These are phyloP conservation scores for Sorex maritimensis DNA, from an alignment of 2,797 vertebrate genomes.

Conservation along the genomic window DNA sequence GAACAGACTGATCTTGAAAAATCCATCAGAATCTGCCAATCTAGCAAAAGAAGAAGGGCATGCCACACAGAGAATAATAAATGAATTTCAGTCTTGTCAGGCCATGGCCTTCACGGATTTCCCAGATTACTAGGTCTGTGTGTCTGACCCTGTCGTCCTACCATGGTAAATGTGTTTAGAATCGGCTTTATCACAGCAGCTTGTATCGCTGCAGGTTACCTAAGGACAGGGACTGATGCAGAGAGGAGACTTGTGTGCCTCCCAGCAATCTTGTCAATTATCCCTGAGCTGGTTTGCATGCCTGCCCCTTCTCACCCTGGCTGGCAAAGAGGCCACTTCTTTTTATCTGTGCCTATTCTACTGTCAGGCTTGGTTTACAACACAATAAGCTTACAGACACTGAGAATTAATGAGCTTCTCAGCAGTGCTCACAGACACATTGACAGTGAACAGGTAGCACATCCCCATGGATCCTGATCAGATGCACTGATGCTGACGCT, in stretches of 20 bases:
- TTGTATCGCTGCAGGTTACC: constrained; percentile 67
- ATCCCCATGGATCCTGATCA: constrained; percentile 85
- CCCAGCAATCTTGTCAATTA: constrained; percentile 69
- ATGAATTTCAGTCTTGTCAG: constrained; percentile 82
- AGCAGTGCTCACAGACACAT: constrained; percentile 86
- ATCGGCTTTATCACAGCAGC: constrained; percentile 10
- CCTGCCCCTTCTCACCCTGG: constrained; percentile 56
- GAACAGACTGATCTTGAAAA: not conserved
- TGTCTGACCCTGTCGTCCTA: constrained; percentile 53
- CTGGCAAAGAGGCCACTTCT: constrained; percentile 76
- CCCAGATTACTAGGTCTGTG: constrained; percentile 40
- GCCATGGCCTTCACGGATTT: constrained; percentile 79
- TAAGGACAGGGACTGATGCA: constrained; percentile 72
- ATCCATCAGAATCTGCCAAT: not conserved
- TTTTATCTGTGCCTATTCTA: constrained; percentile 88
- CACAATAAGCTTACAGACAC: constrained; percentile 87
- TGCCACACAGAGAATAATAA: constrained; percentile 67
- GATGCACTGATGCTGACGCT: constrained; percentile 88
- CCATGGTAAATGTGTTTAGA: constrained; percentile 53
- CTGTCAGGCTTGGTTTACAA: constrained; percentile 89
- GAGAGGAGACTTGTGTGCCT: constrained; percentile 16
- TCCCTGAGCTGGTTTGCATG: constrained; percentile 77
- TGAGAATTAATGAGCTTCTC: constrained; percentile 88
- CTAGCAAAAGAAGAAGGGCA: constrained; percentile 55
- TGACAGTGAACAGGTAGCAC: constrained; percentile 86